Evolutionary conservation across 2,888 invertebrate species (phyloP).

Genomic region (Microctonus hyperodae): DNA sequence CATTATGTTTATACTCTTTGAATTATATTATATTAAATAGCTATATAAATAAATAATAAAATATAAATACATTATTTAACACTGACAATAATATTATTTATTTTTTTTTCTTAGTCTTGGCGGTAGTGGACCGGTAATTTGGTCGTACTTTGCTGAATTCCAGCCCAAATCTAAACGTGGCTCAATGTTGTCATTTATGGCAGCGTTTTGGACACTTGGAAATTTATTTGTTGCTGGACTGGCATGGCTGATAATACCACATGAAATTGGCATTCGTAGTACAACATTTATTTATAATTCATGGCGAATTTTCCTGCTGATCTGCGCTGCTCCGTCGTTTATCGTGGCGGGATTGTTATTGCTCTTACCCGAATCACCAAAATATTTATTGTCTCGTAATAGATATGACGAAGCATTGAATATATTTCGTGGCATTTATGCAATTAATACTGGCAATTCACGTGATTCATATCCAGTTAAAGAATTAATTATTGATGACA

Average conservation of each 20-base stretch:
- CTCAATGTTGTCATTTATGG: conserved; percentile 92
- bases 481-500: conserved; percentile 60
- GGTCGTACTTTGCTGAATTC: conserved; percentile 95
- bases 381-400: conserved; percentile 82
- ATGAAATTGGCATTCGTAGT: conserved; percentile 72
- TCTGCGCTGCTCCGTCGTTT: conserved; percentile 89
- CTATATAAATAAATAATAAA: too few species aligned
- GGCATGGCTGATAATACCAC: conserved; percentile 68
- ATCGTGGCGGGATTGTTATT: conserved; percentile 83
- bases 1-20: too few species aligned
- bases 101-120: conserved; percentile 71
- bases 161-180: conserved; percentile 91
- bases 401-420: conserved; percentile 81
- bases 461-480: conserved; percentile 76
- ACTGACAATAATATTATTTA: not conserved
- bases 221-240: conserved; percentile 87
- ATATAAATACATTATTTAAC: not conserved
- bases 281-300: conserved; percentile 83
- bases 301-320: conserved; percentile 89
- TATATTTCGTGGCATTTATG: conserved; percentile 82
- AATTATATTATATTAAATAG: too few species aligned
- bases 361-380: conserved; percentile 90
- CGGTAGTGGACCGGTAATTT: conserved; percentile 91
- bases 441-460: conserved; percentile 80
- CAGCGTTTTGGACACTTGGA: conserved; percentile 94